Evolutionary conservation across 2,797 vertebrate species (phyloP).

Genomic region (Cryptoprocta ferox): DNA sequence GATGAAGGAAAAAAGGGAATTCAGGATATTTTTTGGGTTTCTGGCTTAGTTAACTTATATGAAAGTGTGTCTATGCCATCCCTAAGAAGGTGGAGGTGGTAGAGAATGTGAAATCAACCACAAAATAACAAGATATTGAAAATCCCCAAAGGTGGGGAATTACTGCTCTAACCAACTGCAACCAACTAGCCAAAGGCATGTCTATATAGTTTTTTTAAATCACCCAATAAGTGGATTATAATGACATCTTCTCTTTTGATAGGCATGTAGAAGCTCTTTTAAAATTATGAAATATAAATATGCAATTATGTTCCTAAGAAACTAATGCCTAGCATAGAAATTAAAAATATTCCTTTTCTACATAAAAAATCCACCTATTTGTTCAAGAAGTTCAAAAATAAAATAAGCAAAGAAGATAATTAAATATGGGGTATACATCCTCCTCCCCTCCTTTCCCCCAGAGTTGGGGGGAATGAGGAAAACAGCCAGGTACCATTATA

Average conservation of each 20-base stretch:
- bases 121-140: background rate
- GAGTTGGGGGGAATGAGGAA: background rate
- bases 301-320: constrained; percentile 37
- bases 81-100: background rate
- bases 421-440: background rate
- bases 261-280: constrained; percentile 6
- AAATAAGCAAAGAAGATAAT: constrained; percentile 55
- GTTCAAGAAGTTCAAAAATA: constrained; percentile 29
- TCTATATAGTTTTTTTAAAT: background rate
- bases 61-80: background rate
- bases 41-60: background rate
- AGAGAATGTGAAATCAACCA: background rate
- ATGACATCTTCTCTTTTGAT: constrained; percentile 29
- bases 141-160: background rate
- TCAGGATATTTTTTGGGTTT: background rate
- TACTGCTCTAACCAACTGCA: background rate
- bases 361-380: background rate
- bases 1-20: background rate
- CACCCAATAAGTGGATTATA: background rate
- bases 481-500: background rate
- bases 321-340: constrained; percentile 32
- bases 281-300: constrained; percentile 50
- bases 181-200: background rate
- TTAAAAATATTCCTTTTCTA: constrained; percentile 51
- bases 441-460: background rate